Conservation (phyloP, 35 echinoderm and acorn worm genomes). For the Anneissia japonica region DNA sequence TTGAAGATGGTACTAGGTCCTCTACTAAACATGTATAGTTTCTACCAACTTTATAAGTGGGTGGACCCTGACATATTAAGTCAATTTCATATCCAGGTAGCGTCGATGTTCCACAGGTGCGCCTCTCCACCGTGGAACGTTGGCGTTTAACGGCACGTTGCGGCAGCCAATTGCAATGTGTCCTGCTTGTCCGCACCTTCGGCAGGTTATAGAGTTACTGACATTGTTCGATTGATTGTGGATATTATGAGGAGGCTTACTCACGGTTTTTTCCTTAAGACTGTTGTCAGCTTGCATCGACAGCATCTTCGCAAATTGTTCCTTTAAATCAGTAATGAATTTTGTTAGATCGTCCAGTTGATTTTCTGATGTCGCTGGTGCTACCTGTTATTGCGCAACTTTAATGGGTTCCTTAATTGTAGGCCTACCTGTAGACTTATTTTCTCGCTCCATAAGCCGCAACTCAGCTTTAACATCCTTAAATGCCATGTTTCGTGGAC, state of each 20-base stretch:
- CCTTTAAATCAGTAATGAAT: not conserved
- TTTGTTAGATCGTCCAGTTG: not conserved
- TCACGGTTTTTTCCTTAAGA: not conserved
- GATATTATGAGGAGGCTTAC: not conserved
- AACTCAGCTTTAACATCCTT: not conserved
- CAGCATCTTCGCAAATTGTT: not conserved
- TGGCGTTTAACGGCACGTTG: not conserved
- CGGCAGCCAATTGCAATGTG: not conserved
- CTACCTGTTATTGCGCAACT: not conserved
- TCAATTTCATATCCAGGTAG: too few relatives aligned
- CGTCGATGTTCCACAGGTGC: too few relatives aligned
- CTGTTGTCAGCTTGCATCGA: not conserved
- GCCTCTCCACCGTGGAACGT: not conserved
- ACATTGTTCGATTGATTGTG: too few relatives aligned
- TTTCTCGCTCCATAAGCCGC: not conserved
- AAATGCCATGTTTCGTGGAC: constrained; percentile 11
- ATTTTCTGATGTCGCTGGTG: not conserved
- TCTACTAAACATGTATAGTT: too few relatives aligned
- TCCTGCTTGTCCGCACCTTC: too few relatives aligned
- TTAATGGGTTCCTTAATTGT: not conserved
- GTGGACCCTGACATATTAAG: too few relatives aligned
- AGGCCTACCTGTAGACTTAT: not conserved
- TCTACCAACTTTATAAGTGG: too few relatives aligned
- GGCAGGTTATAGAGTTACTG: too few relatives aligned
- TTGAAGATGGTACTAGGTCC: too few relatives aligned